Evolutionary conservation across 2,797 vertebrate genomes (phyloP).

Genomic region (Enteromius viviparus): DNA sequence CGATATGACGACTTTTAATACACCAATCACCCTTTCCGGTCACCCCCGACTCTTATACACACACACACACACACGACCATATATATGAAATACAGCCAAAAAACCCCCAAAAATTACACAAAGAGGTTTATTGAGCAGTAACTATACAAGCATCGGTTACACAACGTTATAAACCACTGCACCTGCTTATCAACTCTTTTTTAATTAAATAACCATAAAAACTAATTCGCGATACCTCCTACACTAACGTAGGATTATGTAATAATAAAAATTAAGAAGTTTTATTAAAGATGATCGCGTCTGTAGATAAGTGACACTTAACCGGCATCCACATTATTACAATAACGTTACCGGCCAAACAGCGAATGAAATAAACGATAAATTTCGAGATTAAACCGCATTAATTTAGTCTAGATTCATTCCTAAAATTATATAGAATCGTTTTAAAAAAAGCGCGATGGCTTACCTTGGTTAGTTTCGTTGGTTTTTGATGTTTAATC

Average conservation of each 20-base stretch:
- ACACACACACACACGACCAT: neutral
- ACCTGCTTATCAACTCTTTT: neutral
- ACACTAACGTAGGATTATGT: neutral
- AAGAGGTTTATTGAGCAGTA: neutral
- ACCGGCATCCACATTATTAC: neutral
- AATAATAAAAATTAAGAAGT: neutral
- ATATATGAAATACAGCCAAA: neutral
- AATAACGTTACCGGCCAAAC: neutral
- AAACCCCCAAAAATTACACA: neutral
- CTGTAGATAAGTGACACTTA: neutral
- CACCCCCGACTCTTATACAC: neutral
- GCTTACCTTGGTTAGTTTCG: constrained; percentile 33
- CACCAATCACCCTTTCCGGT: neutral
- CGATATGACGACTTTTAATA: neutral
- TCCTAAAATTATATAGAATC: accelerated
- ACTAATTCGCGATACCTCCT: neutral
- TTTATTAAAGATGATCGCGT: neutral
- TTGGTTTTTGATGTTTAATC: constrained; percentile 23
- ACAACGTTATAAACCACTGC: neutral
- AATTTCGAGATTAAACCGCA: neutral
- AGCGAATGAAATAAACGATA: neutral
- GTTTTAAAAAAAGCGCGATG: accelerated
- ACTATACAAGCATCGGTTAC: neutral
- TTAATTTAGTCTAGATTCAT: no score
- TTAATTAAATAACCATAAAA: neutral